Base-by-base conservation (phyloP, 2,888 invertebrate species). In the Lissocephala sabroskyi region DNA sequence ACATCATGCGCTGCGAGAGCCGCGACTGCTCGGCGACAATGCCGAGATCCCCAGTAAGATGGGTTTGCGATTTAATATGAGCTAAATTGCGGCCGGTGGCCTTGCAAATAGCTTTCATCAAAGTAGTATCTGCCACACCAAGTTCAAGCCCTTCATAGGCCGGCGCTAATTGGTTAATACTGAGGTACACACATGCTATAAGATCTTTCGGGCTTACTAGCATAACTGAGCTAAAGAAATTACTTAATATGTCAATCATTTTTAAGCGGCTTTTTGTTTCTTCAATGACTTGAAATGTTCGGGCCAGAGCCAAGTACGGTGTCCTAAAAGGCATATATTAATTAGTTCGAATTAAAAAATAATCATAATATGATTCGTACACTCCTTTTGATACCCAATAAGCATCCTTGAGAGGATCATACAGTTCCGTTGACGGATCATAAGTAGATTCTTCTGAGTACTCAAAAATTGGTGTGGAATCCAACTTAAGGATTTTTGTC, bases 161-260 rank as follows among this genome's bases (percentile, higher is more conserved):
- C 0, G 99, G 98, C 0, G 96, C 98, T 36, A 99, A 86, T 84
- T 94, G 93, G 85, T 99, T 99, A n/a, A 98, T 87, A 76, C 97
- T 97, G 61, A 99, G 86, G 84, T 99, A 98, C 13, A 99, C 89
- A 66, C 95, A 95, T 0, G 94, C 90, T 46, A 97, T 81, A 52
- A 99, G 86, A 84, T 99, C 98, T n/a, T 92, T 89, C 0, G 97
- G 96, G 13, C 92, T 94, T 35, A 97, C 86, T 3, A 90, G 89
- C 18, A 97, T 92, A 10, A 98, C 96, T 0, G 98, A 98, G 13
- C 94, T 89, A 57, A 97, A 92, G 83, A 92, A 98, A 84, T 98
- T 98, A 73, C 93, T 89, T 36, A 99, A 85, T 41, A 94, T 94
- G 81, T 97, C 96, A 2, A 97, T 90, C 79, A 96, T 98, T 85